A percentile compares a stretch with the other conserved stretches of the same genome.
Evolutionary conservation across 2,113 vertebrate species (phyloP).

Genomic region (Balaenoptera acutorostrata): DNA sequence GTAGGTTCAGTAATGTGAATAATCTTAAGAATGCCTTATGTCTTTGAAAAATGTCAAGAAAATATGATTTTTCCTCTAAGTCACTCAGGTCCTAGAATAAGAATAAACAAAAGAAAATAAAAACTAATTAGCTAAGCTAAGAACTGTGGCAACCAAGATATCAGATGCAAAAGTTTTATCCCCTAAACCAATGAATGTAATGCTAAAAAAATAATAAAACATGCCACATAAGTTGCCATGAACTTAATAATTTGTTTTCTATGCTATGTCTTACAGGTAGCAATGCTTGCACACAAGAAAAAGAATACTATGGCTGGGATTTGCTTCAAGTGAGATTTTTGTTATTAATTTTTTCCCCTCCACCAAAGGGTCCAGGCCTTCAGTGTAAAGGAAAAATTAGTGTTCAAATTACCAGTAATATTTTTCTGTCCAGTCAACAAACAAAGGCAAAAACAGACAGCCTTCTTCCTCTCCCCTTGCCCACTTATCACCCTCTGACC

Average conservation of each 20-base stretch:
- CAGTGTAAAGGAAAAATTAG: background rate
- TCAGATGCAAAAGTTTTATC: background rate
- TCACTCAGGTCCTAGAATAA: background rate
- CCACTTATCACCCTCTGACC: background rate
- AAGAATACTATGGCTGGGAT: background rate
- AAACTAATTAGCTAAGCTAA: background rate
- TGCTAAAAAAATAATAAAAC: background rate
- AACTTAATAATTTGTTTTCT: background rate
- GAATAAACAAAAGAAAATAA: background rate
- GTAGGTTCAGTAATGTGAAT: background rate
- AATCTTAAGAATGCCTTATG: background rate
- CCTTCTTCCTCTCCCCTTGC: background rate
- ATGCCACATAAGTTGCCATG: background rate
- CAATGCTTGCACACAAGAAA: background rate
- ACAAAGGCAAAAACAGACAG: background rate
- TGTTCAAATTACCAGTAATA: background rate
- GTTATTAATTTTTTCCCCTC: background rate
- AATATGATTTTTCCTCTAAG: background rate
- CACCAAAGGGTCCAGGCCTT: background rate
- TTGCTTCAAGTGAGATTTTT: background rate
- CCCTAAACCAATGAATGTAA: background rate
- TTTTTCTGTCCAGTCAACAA: background rate
- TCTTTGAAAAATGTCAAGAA: conserved; percentile 11
- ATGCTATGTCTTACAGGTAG: background rate
- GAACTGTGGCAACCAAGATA: background rate